Conservation (phyloP, 1,140 invertebrate genomes). For the Macrotrachela quadricornifera region DNA sequence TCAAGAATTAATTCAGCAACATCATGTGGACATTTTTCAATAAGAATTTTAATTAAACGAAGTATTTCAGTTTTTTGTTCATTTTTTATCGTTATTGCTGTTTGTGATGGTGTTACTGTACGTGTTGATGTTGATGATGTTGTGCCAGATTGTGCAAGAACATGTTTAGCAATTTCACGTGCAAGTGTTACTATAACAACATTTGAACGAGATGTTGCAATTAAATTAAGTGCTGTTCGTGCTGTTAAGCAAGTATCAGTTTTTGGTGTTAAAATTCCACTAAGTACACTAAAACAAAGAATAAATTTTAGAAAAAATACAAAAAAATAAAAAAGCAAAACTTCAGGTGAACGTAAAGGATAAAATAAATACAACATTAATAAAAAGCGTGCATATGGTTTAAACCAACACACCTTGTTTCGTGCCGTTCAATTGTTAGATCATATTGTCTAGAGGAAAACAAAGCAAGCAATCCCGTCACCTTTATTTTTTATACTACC, state of each 20-base stretch:
- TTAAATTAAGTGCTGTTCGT: conserved; percentile 71
- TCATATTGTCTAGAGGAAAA: too few species aligned
- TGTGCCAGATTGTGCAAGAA: background rate
- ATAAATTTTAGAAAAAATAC: background rate
- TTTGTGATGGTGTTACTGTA: conserved; percentile 35
- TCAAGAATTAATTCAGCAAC: conserved; percentile 75
- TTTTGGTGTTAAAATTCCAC: conserved; percentile 64
- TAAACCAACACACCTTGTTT: too few species aligned
- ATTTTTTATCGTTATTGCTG: conserved; percentile 32
- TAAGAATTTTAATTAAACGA: conserved; percentile 73
- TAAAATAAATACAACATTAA: background rate
- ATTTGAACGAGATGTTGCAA: conserved; percentile 75
- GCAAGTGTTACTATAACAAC: conserved; percentile 94
- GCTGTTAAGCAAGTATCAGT: conserved; percentile 89
- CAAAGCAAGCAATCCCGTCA: too few species aligned
- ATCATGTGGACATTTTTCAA: conserved; percentile 86
- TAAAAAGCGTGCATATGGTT: background rate
- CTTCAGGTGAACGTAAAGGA: conserved; percentile 10
- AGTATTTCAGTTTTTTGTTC: conserved; percentile 76
- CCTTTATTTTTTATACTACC: too few species aligned
- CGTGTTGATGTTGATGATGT: conserved; percentile 45
- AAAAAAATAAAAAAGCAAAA: conserved; percentile 9
- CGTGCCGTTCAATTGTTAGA: too few species aligned
- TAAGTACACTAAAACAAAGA: conserved; percentile 18
- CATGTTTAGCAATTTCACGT: conserved; percentile 41